Evolutionary conservation across 2,113 vertebrate species (phyloP).

Genomic region (Harpagus bidentatus): DNA sequence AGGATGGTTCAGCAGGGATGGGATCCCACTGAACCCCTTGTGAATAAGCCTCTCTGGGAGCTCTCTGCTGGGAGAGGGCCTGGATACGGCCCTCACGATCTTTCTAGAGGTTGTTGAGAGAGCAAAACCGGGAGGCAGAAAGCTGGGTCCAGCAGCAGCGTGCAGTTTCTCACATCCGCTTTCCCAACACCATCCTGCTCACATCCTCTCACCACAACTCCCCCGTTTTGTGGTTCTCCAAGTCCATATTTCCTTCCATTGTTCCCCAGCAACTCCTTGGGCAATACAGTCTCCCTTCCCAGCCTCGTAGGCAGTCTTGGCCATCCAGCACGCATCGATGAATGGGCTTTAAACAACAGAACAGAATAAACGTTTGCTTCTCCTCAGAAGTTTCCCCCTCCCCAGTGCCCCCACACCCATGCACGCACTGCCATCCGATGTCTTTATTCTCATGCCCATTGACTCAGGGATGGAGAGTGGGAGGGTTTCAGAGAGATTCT

Average conservation of each 20-base stretch:
- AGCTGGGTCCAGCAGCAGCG: background rate
- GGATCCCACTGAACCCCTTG: background rate
- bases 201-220: background rate
- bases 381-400: background rate
- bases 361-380: background rate
- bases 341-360: background rate
- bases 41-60: background rate
- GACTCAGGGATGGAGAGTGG: background rate
- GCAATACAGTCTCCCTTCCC: background rate
- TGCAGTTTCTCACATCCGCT: background rate
- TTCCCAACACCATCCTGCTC: background rate
- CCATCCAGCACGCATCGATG: background rate
- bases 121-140: background rate
- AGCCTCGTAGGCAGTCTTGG: background rate
- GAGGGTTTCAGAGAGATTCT: no score
- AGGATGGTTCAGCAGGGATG: background rate
- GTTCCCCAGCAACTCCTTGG: background rate
- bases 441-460: background rate
- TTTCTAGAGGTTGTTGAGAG: background rate
- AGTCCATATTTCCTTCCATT: background rate
- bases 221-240: accelerated
- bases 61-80: background rate
- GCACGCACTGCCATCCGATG: background rate
- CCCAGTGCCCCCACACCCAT: background rate
- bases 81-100: background rate